Conservation (phyloP, 2,888 invertebrate species). For the Andricus curvator region DNA sequence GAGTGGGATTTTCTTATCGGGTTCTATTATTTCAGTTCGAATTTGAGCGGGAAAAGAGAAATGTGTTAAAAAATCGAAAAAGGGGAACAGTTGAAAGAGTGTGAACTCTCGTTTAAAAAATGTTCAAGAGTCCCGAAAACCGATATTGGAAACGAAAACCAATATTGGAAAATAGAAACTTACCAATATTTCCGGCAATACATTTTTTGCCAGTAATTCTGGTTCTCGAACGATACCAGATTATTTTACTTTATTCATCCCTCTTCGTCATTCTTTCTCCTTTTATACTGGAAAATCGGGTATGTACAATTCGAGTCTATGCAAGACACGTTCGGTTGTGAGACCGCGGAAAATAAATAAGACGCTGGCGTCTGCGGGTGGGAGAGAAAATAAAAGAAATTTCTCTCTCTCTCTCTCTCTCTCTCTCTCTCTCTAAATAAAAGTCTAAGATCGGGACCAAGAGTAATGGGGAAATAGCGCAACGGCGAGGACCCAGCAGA, state of each 20-base stretch:
- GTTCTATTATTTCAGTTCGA: too few relatives aligned
- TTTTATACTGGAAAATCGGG: constrained; percentile 30
- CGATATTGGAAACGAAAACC: background rate
- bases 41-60: too few relatives aligned
- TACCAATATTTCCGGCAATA: background rate
- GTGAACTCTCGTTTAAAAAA: background rate
- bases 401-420: constrained; percentile 38
- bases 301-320: constrained; percentile 41
- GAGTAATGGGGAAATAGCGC: constrained; percentile 45
- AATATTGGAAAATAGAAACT: constrained; percentile 1
- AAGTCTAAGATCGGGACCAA: constrained; percentile 38
- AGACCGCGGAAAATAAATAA: constrained; percentile 52
- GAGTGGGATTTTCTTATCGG: too few relatives aligned
- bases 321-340: constrained; percentile 52
- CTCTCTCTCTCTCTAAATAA: background rate
- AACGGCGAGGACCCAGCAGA: constrained; percentile 47
- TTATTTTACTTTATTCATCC: constrained; percentile 4
- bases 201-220: background rate
- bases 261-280: constrained; percentile 1
- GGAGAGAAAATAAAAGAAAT: constrained; percentile 46
- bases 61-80: too few relatives aligned
- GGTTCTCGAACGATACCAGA: background rate
- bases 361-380: constrained; percentile 44
- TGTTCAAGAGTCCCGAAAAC: background rate
- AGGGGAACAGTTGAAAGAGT: too few relatives aligned